These are phyloP conservation scores for Rhagium mordax DNA, from an alignment of 2,888 invertebrate genomes.

Conservation along the genomic window DNA sequence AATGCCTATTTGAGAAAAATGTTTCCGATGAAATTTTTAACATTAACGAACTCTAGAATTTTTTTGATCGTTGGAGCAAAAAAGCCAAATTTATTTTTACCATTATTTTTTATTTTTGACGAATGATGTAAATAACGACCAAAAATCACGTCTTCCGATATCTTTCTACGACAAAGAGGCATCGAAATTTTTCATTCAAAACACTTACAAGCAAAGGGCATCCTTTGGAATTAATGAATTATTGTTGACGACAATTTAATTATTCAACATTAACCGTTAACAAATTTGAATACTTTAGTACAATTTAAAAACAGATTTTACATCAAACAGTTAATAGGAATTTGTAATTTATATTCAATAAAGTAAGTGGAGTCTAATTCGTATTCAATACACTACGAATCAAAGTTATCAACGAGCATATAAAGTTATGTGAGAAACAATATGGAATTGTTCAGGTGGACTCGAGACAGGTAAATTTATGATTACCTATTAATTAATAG, in stretches of 20 bases:
- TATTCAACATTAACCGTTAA: constrained; percentile 3
- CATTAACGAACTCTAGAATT: no score
- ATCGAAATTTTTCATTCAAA: not conserved
- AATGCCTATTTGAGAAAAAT: no score
- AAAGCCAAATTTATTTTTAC: no score
- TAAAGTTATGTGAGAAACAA: constrained; percentile 26
- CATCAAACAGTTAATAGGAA: constrained; percentile 16
- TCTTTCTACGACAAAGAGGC: not conserved
- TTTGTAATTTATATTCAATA: constrained; percentile 28
- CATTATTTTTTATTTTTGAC: no score
- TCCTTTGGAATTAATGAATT: not conserved
- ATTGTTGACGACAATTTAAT: not conserved
- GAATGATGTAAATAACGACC: no score
- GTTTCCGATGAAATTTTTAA: no score
- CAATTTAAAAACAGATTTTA: constrained; percentile 6
- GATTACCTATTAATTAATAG: not conserved
- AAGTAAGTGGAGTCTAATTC: constrained; percentile 8
- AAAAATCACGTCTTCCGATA: no score
- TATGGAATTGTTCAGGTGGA: constrained; percentile 1
- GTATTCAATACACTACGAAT: constrained; percentile 22
- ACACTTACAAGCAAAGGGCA: not conserved
- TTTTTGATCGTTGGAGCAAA: no score
- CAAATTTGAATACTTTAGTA: constrained; percentile 15
- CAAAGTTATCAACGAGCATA: constrained; percentile 10
- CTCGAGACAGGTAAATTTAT: not conserved